Base-by-base conservation (phyloP, 2,888 invertebrate genomes). In the Lasioglossum vierecki region DNA sequence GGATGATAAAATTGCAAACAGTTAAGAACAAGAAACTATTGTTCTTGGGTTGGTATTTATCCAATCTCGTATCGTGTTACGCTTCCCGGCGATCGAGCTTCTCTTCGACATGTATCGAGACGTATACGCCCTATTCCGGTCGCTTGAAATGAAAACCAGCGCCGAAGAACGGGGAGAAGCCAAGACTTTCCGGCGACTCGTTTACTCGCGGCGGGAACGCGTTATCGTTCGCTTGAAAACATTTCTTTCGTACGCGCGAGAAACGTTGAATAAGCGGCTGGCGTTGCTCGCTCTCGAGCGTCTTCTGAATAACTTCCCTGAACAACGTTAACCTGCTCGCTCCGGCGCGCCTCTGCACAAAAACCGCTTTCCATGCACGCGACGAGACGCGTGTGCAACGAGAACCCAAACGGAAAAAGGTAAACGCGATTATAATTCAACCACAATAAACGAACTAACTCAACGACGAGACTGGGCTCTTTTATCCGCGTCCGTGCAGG, bases 291-390 rank as follows among this genome's bases (percentile, higher is more conserved):
- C 66, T 66, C 35, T 66, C 66, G 49, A 68, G n/a, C 76, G 9
- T 68, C 68, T 46, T 49, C 76, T n/a, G 66, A 49, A 39, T 35
- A 77, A 77, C 66, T 68, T 77, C 9, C 35, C 30, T 15, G 46
- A 49, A 49, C 63, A 68, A 68, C 68, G 66, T 68, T 68, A 68
- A 49, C 76, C 68, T 11, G 26, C 63, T 63, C 63, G 63, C 63
- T 63, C 15, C 63, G 30, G 30, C 63, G 30, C 63, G 63, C 2
- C 26, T 18, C 63, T 30, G 60, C 60, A 60, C 11, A 60, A 60
- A 60, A 26, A n/a, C 26, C 57, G 57, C 4, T 57, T n/a, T n/a
- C 57, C n/a, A 11, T 57, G n/a, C n/a, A n/a, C 26, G 63, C 30
- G 63, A 6, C 30, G 15, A 15, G 30, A 30, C 63, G 63, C 63